Evolutionary conservation across 2,888 invertebrate genomes (phyloP).

Genomic region (Catocala sponsa): DNA sequence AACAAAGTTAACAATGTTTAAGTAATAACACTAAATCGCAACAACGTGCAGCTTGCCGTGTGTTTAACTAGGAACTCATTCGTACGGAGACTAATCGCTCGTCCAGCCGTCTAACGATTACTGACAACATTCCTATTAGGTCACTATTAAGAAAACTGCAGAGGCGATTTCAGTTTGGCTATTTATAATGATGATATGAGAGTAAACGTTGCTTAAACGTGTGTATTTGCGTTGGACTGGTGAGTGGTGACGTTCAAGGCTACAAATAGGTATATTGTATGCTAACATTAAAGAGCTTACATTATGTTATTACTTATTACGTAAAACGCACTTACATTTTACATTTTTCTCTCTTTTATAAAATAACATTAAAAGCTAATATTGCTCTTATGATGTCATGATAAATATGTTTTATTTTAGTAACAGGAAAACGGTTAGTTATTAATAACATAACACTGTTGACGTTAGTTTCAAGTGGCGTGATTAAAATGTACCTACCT

Average conservation of each 20-base stretch:
- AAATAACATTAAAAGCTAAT: no score
- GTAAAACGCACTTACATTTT: no score
- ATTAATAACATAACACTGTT: background rate
- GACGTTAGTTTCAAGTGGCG: no score
- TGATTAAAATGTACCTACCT: no score
- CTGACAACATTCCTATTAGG: conserved; percentile 52
- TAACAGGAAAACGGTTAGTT: conserved; percentile 6
- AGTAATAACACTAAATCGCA: background rate
- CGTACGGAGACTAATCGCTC: conserved; percentile 3
- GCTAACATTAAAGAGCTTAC: background rate
- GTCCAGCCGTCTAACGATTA: conserved; percentile 31
- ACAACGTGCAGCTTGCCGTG: background rate
- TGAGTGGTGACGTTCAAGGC: conserved; percentile 64
- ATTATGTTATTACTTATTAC: background rate
- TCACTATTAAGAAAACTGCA: conserved; percentile 57
- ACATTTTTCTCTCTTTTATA: no score
- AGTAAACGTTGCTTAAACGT: conserved; percentile 59
- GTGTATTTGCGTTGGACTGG: conserved; percentile 56
- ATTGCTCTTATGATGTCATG: no score
- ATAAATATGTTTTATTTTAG: background rate
- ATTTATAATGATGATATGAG: conserved; percentile 80
- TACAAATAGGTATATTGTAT: conserved; percentile 12
- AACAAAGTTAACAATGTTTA: conserved; percentile 1
- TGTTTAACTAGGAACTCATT: background rate
- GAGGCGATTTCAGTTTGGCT: conserved; percentile 63